Evolutionary conservation across 2,797 vertebrate species (phyloP), one percentile per base, ranked within the genome.

Genomic region (Microctenopoma lineatum): DNA sequence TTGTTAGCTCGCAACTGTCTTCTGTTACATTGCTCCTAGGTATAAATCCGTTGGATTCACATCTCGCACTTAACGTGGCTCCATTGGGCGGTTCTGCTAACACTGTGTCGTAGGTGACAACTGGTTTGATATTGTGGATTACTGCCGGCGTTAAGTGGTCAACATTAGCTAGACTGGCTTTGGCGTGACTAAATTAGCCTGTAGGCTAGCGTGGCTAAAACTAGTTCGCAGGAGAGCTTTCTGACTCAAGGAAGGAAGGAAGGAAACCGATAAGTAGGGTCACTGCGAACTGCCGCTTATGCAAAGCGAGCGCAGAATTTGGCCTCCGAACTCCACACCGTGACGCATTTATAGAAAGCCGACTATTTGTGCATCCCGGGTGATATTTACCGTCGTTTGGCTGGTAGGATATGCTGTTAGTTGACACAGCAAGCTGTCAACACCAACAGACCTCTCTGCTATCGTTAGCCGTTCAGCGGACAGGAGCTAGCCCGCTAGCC

Each of bases 241-340:
- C 39, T 38, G 70, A 70, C 53, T 66, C 56, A 60, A 90, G 90
- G 91, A 85, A 90, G 67, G 66, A 77, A 83, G 85, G 85, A 83
- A 86, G 75, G 83, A 79, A 84, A 73, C 60, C n/a, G 73, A 79
- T 59, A 66, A 78, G 81, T 66, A 50, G 67, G 77, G 64, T 53
- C 65, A 62, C 77, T 83, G 67, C 84, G 77, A 62, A 67, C 60
- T 36, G 60, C 54, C 71, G 58, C 66, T 52, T 65, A 5, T 65
- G 68, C 56, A 77, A 81, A 84, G 66, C 69, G 69, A 64, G 47
- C 70, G 26, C 9, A 66, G 42, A 65, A 61, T 68, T 60, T 2
- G 45, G 48, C 46, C 34, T 67, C 53, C 39, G 0, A 51, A 58
- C 8, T 69, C 69, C 38, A 58, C 52, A 51, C 27, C 12, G 80